Conservation (phyloP, 2,113 vertebrate genomes). For the Aspidoscelis tigris region DNA sequence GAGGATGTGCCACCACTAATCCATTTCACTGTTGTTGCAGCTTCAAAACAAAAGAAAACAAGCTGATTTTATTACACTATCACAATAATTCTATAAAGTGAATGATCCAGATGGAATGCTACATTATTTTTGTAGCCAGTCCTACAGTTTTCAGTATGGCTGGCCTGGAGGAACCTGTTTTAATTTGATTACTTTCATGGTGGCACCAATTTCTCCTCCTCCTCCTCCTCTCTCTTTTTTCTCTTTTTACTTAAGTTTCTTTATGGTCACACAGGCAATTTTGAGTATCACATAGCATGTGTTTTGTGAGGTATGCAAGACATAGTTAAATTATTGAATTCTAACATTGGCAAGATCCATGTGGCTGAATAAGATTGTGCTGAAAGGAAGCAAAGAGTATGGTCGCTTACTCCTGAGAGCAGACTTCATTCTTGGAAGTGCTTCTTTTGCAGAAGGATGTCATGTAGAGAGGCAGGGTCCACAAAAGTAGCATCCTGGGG, state of each 20-base stretch:
- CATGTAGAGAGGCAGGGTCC: no score
- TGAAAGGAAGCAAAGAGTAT: background rate
- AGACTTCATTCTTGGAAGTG: no score
- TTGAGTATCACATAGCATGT: background rate
- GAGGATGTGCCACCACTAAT: slow-evolving; percentile 48
- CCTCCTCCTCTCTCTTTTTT: background rate
- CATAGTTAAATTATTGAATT: no score
- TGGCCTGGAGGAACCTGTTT: background rate
- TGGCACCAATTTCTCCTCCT: no score
- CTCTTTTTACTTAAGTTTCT: background rate
- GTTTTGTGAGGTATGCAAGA: no score
- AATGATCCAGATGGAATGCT: background rate
- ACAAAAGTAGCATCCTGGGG: no score
- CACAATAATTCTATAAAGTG: background rate
- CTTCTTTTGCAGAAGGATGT: no score
- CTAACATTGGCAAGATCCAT: background rate
- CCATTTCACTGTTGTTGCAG: slow-evolving; percentile 15
- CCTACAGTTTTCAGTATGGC: background rate
- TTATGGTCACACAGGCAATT: background rate
- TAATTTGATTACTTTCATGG: background rate
- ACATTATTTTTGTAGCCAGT: background rate
- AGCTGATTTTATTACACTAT: background rate
- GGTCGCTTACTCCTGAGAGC: no score
- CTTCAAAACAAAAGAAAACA: background rate
- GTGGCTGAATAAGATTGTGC: no score